Conservation (phyloP, 2,113 vertebrate species). For the Plotosus lineatus region DNA sequence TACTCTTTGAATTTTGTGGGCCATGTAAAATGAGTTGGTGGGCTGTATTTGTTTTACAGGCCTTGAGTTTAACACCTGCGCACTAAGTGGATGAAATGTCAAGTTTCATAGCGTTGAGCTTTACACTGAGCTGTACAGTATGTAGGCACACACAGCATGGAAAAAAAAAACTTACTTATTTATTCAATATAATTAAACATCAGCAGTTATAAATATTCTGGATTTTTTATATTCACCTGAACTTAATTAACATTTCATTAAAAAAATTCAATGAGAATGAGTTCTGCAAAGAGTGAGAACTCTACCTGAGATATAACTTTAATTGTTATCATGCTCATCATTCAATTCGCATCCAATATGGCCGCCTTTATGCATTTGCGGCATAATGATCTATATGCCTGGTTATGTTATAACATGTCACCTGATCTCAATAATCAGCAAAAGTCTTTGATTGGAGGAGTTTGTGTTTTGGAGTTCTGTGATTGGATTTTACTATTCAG, state of each 20-base stretch:
- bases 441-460: background rate
- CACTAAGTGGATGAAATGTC: no score
- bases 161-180: background rate
- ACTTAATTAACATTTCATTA: background rate
- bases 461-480: background rate
- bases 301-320: background rate
- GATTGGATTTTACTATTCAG: conserved; percentile 48
- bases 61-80: no score
- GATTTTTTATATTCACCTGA: background rate
- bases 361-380: background rate
- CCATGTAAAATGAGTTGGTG: no score
- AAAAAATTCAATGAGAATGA: background rate
- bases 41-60: no score
- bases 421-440: background rate
- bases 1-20: no score
- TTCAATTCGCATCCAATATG: background rate
- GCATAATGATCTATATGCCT: no score
- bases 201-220: background rate
- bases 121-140: no score
- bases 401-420: background rate
- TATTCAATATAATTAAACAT: background rate
- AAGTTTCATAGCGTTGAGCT: no score
- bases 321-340: background rate
- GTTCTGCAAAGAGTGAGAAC: background rate
- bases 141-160: background rate